Conservation (phyloP, 1,140 invertebrate species). For the Helicorthomorpha holstii region DNA sequence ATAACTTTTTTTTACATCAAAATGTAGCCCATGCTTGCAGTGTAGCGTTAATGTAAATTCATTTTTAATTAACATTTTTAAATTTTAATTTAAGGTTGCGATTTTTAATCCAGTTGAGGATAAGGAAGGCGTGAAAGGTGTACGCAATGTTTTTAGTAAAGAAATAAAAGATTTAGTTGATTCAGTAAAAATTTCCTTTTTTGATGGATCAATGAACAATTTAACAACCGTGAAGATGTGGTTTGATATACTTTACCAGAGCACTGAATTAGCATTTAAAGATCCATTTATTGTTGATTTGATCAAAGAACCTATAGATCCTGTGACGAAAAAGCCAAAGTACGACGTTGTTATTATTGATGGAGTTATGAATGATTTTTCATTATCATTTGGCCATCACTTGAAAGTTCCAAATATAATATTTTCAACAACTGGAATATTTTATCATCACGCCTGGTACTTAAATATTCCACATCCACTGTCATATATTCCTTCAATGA, state of each 20-base stretch:
- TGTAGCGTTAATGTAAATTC: too few relatives aligned
- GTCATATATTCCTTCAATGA: neutral
- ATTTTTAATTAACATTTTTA: too few relatives aligned
- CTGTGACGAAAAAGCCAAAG: neutral
- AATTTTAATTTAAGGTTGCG: too few relatives aligned
- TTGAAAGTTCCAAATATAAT: neutral
- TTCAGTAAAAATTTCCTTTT: neutral
- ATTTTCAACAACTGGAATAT: neutral
- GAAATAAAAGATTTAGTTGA: neutral
- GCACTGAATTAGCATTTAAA: neutral
- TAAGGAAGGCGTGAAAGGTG: neutral
- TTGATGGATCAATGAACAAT: neutral
- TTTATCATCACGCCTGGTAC: neutral
- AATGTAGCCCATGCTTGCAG: too few relatives aligned
- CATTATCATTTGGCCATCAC: neutral
- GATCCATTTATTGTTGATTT: neutral
- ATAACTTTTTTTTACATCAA: too few relatives aligned
- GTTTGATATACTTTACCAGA: neutral
- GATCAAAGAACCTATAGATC: neutral
- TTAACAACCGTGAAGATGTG: neutral
- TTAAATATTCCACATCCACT: neutral
- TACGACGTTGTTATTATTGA: slow-evolving; percentile 2
- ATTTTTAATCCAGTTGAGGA: neutral
- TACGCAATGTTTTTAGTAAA: neutral
- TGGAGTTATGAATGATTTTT: neutral